Evolutionary conservation across 2,113 vertebrate species (phyloP), one percentile per base, ranked within the genome.

Genomic region (Chunga burmeisteri): DNA sequence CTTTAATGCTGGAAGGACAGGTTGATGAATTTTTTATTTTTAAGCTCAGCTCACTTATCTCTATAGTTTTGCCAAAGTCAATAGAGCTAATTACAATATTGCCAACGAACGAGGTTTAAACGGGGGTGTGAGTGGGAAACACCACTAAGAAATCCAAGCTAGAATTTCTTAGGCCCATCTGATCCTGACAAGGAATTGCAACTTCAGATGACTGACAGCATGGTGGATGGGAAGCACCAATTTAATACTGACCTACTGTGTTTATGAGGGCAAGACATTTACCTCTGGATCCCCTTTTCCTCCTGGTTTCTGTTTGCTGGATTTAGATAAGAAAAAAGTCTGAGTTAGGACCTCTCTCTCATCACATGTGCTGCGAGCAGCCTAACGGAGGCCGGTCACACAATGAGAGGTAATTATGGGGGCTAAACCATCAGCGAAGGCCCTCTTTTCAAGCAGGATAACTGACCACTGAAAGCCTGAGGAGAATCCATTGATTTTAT

Each of bases 241-340:
- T 4, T 81, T 29, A 29, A 49, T 46, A 84, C 14, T 50, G 50
- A 71, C 10, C 4, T 53, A 18, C 17, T 32, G 6, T 44, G 52
- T 67, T 63, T 55, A 40, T 29, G 26, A 73, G 12, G 44, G 16
- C 12, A 88, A 88, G 42, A n/a, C 2, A 1, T 42, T 70, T 67
- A 68, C 29, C 21, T 56, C 23, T 29, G 11, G 40, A 62, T 12
- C 9, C 38, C 42, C 14, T 8, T 68, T 46, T 1, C 0, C 7
- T 20, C 23, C 9, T 17, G 6, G 36, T 32, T 84, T 89, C 47
- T 56, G 10, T 29, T 44, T 75, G 85, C 38, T 52, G 26, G 27
- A 56, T 65, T 84, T 18, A 82, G 44, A 3, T 20, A 49, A 67
- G 25, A 70, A 74, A 92, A 50, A 79, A 42, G 40, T 22, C 19